phyloP scores from a whole-genome alignment of 2,797 vertebrate genomes.

The Catostomus latipinnis region DNA sequence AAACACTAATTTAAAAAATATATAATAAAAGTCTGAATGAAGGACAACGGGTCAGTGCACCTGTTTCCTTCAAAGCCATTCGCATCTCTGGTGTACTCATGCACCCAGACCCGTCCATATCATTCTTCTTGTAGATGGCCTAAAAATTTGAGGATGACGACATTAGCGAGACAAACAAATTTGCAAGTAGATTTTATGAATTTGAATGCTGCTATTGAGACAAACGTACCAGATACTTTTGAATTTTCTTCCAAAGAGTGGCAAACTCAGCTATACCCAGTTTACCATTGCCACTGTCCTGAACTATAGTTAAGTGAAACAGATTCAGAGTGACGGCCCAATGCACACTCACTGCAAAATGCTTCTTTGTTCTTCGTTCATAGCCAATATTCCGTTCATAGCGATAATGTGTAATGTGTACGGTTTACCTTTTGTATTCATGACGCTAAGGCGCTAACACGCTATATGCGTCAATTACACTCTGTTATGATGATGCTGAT shows the following conservation, averaged over 20 bases:
- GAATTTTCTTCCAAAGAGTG: constrained; percentile 63
- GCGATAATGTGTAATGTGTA: too few relatives aligned
- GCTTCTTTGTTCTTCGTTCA: too few relatives aligned
- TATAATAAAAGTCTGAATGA: neutral
- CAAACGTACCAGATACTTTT: constrained; percentile 61
- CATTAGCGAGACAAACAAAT: neutral
- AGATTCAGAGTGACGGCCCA: too few relatives aligned
- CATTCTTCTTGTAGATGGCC: constrained; percentile 71
- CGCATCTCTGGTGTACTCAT: constrained; percentile 76
- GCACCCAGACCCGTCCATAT: constrained; percentile 71
- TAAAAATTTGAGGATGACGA: constrained; percentile 46
- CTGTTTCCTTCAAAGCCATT: constrained; percentile 70
- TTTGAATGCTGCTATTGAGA: neutral
- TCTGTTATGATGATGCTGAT: too few relatives aligned
- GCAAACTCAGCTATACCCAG: constrained; percentile 62
- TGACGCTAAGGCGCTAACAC: too few relatives aligned
- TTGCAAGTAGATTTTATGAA: neutral
- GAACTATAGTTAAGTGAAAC: constrained; percentile 42
- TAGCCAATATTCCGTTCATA: too few relatives aligned
- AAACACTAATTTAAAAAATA: neutral
- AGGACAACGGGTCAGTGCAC: constrained; percentile 47
- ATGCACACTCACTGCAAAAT: too few relatives aligned
- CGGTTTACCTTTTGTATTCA: too few relatives aligned
- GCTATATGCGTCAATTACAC: too few relatives aligned
- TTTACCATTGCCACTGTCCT: constrained; percentile 62